Evolutionary conservation across 2,113 vertebrate species (phyloP).

Genomic region (Alaudala cheleensis): DNA sequence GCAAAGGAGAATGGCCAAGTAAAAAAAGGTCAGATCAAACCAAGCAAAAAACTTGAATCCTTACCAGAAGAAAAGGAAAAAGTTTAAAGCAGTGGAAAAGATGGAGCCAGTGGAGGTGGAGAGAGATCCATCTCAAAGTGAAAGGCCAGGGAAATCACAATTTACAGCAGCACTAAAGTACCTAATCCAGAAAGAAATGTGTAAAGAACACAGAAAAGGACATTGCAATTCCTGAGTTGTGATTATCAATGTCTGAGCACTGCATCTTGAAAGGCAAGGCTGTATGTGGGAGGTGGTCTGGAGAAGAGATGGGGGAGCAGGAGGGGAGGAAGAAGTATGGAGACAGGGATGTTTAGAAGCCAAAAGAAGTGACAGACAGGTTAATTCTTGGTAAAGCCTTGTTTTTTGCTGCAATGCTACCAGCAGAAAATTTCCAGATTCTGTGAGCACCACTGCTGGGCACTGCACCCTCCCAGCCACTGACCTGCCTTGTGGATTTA

Average conservation of each 20-base stretch:
- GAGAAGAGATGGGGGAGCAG: neutral
- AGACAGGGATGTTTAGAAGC: neutral
- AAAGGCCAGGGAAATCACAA: neutral
- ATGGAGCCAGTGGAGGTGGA: neutral
- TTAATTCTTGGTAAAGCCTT: neutral
- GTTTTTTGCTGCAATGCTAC: neutral
- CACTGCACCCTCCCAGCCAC: neutral
- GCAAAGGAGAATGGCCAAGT: neutral
- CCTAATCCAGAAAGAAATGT: neutral
- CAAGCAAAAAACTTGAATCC: neutral
- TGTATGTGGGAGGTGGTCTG: neutral
- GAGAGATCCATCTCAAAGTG: neutral
- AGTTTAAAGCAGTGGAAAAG: neutral
- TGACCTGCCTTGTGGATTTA: neutral
- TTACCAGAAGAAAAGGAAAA: neutral
- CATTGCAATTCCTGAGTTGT: neutral
- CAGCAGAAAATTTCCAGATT: neutral
- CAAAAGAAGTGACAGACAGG: neutral
- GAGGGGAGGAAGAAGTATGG: neutral
- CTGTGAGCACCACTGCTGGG: neutral
- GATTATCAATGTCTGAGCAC: neutral
- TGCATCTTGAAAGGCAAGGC: neutral
- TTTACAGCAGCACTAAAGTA: neutral
- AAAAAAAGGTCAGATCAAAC: neutral
- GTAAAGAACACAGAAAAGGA: neutral